Evolutionary conservation across 2,888 invertebrate species (phyloP).

Genomic region (Xestobium rufovillosum): DNA sequence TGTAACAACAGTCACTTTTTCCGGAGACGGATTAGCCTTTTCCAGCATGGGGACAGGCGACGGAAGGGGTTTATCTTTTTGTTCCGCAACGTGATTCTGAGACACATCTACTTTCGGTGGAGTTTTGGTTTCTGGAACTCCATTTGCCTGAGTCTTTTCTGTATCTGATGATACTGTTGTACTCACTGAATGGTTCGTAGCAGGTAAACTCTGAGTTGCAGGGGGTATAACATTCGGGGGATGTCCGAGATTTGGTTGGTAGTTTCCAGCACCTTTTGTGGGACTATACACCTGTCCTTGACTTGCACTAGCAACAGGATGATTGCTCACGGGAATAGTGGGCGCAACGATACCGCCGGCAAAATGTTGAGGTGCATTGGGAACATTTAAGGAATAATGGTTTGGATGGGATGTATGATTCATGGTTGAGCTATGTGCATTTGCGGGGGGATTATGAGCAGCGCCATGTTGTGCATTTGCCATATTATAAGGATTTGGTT

Average conservation of each 20-base stretch:
- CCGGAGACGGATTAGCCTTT: background rate
- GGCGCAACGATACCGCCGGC: conserved; percentile 23
- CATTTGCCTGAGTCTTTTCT: background rate
- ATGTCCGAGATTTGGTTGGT: conserved; percentile 33
- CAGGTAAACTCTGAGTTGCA: conserved; percentile 32
- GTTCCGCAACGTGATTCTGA: background rate
- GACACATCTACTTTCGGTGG: background rate
- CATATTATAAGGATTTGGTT: conserved; percentile 33
- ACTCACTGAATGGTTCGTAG: conserved; percentile 20
- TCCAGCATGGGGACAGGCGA: conserved; percentile 1
- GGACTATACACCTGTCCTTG: conserved; percentile 28
- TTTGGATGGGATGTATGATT: conserved; percentile 26
- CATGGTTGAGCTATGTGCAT: conserved; percentile 26
- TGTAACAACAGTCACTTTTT: background rate
- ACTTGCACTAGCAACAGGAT: conserved; percentile 32
- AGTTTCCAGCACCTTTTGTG: conserved; percentile 32
- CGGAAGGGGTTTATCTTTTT: background rate
- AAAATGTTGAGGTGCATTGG: conserved; percentile 32
- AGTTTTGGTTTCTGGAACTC: background rate
- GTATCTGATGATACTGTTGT: background rate
- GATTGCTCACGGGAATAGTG: conserved; percentile 34
- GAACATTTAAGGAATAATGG: conserved; percentile 34
- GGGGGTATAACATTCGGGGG: conserved; percentile 32
- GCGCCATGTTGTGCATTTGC: conserved; percentile 30
- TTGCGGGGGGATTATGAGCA: conserved; percentile 29